Evolutionary conservation across 2,113 vertebrate species (phyloP), one percentile per base, ranked within the genome.

Genomic region (Pungitius pungitius): DNA sequence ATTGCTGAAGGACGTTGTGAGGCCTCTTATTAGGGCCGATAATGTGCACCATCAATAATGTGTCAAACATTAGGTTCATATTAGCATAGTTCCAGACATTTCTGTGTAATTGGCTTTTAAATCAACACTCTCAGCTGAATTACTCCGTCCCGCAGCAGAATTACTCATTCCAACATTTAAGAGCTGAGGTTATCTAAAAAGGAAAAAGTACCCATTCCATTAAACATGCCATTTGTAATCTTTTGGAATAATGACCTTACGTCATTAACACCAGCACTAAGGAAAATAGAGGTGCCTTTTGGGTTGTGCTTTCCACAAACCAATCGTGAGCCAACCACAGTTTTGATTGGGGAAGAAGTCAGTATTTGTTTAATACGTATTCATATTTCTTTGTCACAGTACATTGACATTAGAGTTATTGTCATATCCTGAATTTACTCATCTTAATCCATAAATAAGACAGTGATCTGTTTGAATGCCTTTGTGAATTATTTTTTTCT

Each of bases 51-150:
- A 54, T 22, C 4, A 69, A 62, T 47, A 20, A 47, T 47, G 18
- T 47, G 45, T 47, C 18, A 20, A 71, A 56, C 18, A 52, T 33
- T 26, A 24, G 18, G 9, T 55, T 73, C 49, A 54, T 58, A 68
- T 63, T 61, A 18, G 54, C 10, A 39, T 26, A 26, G 56, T 57
- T 39, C n/a, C 12, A 42, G 8, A 1, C 4, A 17, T 65, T 64
- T 65, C 80, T 17, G 26, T 68, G 3, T 71, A 69, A 74, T 45
- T 72, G 33, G 54, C 37, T 55, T 67, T 39, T 63, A 40, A 73
- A 83, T 60, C 17, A 30, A 10, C 45, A 45, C 37, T n/a, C 43
- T 68, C 8, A 10, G 37, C 47, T 59, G 18, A 14, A 24, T 33
- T 27, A 26, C 15, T 18, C 45, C 43, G n/a, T 6, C 65, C 37